A percentile compares a stretch with the other conserved stretches of the same genome.
phyloP scores from a whole-genome alignment of 2,888 invertebrate genomes.

The Lottia scabra region DNA sequence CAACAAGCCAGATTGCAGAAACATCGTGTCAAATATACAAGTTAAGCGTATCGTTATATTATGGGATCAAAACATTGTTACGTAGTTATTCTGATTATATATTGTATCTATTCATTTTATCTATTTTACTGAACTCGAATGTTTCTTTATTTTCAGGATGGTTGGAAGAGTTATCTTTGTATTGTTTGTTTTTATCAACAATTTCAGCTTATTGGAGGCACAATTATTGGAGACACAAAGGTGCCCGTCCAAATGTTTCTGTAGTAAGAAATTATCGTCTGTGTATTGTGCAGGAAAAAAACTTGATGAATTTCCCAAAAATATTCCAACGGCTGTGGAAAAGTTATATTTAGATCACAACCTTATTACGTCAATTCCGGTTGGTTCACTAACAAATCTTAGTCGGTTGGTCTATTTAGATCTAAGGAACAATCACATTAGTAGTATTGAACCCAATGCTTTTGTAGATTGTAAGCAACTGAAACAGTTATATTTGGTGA shows the following conservation, averaged over 20 bases:
- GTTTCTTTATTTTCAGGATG: too few species aligned
- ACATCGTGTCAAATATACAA: too few species aligned
- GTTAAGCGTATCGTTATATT: too few species aligned
- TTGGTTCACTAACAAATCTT: conserved; percentile 5
- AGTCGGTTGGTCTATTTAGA: conserved; percentile 30
- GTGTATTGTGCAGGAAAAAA: conserved; percentile 48
- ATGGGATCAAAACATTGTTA: too few species aligned
- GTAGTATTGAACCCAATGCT: conserved; percentile 28
- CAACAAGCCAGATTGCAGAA: too few species aligned
- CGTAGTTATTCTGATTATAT: too few species aligned
- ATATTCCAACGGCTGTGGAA: conserved; percentile 37
- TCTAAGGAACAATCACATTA: conserved; percentile 39
- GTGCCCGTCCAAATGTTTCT: conserved; percentile 38
- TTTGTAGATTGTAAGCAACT: conserved; percentile 33
- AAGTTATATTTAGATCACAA: conserved; percentile 45
- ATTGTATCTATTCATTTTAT: too few species aligned
- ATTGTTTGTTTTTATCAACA: background rate
- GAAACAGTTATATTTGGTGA: conserved; percentile 30
- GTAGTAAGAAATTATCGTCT: conserved; percentile 40
- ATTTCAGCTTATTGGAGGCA: background rate
- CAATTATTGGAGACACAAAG: background rate
- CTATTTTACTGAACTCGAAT: too few species aligned
- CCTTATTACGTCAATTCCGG: conserved; percentile 23
- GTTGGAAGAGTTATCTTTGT: background rate
- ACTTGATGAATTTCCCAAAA: conserved; percentile 32